Base-by-base conservation (phyloP, 2,888 invertebrate species). In the Fabriciana adippe region DNA sequence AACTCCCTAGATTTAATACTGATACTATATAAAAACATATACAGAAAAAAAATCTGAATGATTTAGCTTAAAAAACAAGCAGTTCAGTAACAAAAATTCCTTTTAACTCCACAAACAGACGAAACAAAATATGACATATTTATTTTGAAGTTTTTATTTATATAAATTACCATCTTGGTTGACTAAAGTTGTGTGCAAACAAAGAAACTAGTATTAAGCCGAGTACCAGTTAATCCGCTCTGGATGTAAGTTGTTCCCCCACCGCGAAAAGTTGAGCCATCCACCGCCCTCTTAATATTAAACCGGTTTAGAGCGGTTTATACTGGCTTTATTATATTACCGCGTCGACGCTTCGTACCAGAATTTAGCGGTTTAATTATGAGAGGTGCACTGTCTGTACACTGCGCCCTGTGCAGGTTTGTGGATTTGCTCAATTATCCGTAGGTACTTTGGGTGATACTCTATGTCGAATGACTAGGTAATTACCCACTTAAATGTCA, bases 251-350 rank as follows among this genome's bases (percentile, higher is more conserved):
- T 74, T 73, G 73, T 71, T 70, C 80, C 81, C 81, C 81, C 78
- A 78, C 81, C 84, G 82, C 85, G 83, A 82, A 85, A 88, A 88
- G 85, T 87, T 86, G 83, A 85, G 81, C 83, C 79, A 82, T 82
- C 73, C 74, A 63, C 74, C 78, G 80, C 83, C 80, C 84, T 83
- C 86, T 86, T 85, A 86, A 89, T 89, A 89, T 89, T 89, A 89
- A 89, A 89, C 88, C 82, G 83, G 87, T 88, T 90, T 85, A 87
- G 81, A 84, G 84, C 79, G 88, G 88, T 89, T 88, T 87, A 88
- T 83, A 80, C 86, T 82, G 87, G 89, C 86, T 91, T 89, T 88
- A 90, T 89, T 89, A 89, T 89, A 91, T 90, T 89, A 91, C 83
- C 87, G 84, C 85, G 87, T 85, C 86, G 86, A 83, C 87, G 85